Evolutionary conservation across 2,797 vertebrate species (phyloP), one percentile per base, ranked within the genome.

Genomic region (Agapornis canus): DNA sequence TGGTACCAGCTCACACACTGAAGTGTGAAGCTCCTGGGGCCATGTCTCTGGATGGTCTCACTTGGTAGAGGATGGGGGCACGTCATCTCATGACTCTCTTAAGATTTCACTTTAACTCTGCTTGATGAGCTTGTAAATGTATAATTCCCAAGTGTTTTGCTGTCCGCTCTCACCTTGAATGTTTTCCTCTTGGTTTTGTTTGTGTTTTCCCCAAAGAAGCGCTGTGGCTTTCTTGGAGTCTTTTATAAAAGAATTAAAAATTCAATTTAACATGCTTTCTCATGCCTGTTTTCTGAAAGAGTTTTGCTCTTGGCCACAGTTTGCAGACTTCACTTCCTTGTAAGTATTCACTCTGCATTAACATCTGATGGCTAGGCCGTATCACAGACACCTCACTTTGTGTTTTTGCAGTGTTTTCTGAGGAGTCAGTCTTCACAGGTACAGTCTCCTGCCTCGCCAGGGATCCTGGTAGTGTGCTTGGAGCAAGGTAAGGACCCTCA

Each of bases 381-480:
- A 7, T 65, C 76, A 37, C 35, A 32, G 51, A 23, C 49, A 31
- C 20, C 22, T 88, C 25, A 29, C 63, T 25, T 19, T 1, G 4
- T 49, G 4, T 37, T 84, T 73, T 20, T 59, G 26, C 31, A 27
- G 84, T 13, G 40, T n/a, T 65, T 37, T n/a, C 43, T 52, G 45
- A 60, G 35, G 49, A 64, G 22, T 40, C 43, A 47, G 16, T 61
- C 59, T 5, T 15, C 25, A 19, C 48, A 26, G 18, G 13, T 26
- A 3, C 1, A 0, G 23, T 13, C 47, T 82, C 29, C 61, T 59
- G 64, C 26, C 54, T 73, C 1, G 0, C 27, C 43, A n/a, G 48
- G 1, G 3, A 6, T 45, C 54, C 32, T 23, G 35, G 56, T 12
- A 13, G 15, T 4, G 2, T 43, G 35, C 42, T 37, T 65, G 68